A percentile compares a stretch with the other conserved stretches of the same genome.
Evolutionary conservation across 1,140 invertebrate species (phyloP).

Genomic region (Phthorimaea operculella): DNA sequence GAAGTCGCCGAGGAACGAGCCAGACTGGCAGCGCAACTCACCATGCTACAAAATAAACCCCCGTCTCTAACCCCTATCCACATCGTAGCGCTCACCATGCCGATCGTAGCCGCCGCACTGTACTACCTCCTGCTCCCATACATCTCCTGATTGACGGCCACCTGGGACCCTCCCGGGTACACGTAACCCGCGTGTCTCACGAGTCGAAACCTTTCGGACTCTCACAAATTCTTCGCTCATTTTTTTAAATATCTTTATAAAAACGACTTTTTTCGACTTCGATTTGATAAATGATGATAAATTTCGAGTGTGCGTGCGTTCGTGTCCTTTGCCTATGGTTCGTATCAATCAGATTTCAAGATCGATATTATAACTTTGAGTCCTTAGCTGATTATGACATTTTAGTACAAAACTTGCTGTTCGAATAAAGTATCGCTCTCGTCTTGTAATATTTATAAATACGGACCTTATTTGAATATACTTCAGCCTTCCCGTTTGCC

Average conservation of each 20-base stretch:
- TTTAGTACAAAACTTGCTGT: no score
- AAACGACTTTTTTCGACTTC: conserved; percentile 1
- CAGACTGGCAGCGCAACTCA: conserved; percentile 49
- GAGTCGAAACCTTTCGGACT: not conserved
- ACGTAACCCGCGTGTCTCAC: conserved; percentile 24
- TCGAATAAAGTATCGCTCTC: no score
- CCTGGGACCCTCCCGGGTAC: conserved; percentile 63
- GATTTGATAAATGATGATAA: not conserved
- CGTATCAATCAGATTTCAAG: no score
- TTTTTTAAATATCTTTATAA: conserved; percentile 5
- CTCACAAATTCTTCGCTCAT: conserved; percentile 6
- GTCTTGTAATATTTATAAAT: no score
- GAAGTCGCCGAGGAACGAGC: conserved; percentile 47
- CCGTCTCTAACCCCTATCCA: conserved; percentile 19
- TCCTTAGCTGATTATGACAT: no score
- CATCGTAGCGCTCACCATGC: conserved; percentile 34
- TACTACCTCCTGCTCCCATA: conserved; percentile 52
- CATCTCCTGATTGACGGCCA: conserved; percentile 65
- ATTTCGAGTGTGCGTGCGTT: no score
- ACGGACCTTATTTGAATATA: no score
- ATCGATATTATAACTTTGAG: no score
- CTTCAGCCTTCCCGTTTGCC: no score
- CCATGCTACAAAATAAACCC: conserved; percentile 35
- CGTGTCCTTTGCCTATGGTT: no score
- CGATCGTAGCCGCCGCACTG: conserved; percentile 38